Conservation (phyloP, 2,888 invertebrate genomes). For the Erebia ligea region DNA sequence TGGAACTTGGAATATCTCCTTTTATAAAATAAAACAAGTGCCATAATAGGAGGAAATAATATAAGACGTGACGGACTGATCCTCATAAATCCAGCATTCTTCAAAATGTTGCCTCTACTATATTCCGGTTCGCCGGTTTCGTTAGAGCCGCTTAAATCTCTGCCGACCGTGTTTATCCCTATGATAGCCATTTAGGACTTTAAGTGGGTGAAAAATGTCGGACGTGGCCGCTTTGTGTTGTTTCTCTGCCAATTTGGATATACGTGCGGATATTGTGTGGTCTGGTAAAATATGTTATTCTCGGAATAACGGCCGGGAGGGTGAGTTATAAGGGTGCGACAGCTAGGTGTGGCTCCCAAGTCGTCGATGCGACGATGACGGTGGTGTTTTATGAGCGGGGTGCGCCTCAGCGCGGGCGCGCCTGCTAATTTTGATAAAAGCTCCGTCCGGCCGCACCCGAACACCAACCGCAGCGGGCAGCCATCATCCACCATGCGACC, state of each 20-base stretch:
- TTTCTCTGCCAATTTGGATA: constrained; percentile 38
- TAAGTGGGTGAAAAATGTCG: constrained; percentile 43
- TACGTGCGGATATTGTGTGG: constrained; percentile 26
- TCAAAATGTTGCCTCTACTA: constrained; percentile 43
- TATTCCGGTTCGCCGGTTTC: constrained; percentile 45
- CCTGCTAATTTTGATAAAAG: constrained; percentile 83
- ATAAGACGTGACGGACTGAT: constrained; percentile 41
- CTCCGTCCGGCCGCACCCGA: constrained; percentile 76
- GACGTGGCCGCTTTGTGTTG: constrained; percentile 39
- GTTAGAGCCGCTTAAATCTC: constrained; percentile 44
- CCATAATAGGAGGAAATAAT: constrained; percentile 30
- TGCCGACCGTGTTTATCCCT: constrained; percentile 46
- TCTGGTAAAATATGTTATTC: constrained; percentile 32
- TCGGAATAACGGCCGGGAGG: constrained; percentile 44
- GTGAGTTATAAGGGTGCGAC: constrained; percentile 68
- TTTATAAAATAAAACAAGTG: constrained; percentile 18
- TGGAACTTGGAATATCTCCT: not conserved
- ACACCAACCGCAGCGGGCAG: constrained; percentile 47
- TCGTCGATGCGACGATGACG: constrained; percentile 70
- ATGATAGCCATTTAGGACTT: constrained; percentile 49
- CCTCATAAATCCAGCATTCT: constrained; percentile 44
- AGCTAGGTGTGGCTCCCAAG: constrained; percentile 70
- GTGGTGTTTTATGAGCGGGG: constrained; percentile 79
- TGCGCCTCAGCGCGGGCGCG: constrained; percentile 71
- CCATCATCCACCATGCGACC: constrained; percentile 56